A percentile compares a stretch with the other conserved stretches of the same genome.
These are phyloP conservation scores for Tetrax tetrax DNA, from an alignment of 2,113 vertebrate genomes.

Conservation along the genomic window DNA sequence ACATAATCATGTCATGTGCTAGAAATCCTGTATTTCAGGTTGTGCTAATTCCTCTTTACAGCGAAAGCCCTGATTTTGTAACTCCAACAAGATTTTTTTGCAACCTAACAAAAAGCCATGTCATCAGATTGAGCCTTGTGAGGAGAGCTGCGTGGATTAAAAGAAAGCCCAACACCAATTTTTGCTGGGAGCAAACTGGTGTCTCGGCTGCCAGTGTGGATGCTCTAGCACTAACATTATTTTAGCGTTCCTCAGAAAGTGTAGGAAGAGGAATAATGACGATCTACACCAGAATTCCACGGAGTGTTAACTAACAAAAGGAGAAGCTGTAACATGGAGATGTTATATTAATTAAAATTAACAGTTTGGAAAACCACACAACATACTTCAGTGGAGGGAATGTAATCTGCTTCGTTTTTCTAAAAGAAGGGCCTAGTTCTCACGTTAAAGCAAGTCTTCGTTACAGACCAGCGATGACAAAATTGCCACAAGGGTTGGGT, in stretches of 20 bases:
- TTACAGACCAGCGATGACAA: not conserved
- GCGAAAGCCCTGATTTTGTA: not conserved
- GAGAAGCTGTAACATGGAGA: not conserved
- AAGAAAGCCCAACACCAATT: not conserved
- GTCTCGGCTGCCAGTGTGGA: conserved; percentile 3
- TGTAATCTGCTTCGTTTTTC: not conserved
- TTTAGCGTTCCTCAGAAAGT: not conserved
- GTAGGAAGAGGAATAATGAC: not conserved
- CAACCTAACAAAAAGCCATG: not conserved
- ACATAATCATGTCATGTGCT: not conserved
- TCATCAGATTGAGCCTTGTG: not conserved
- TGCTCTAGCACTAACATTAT: not conserved
- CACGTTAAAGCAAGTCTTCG: not conserved
- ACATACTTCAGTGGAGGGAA: not conserved
- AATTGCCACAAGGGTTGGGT: not conserved
- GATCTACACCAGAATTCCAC: not conserved
- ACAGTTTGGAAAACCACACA: not conserved
- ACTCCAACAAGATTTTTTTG: not conserved
- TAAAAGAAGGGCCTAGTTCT: not conserved
- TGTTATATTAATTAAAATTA: not conserved
- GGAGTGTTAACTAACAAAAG: not conserved
- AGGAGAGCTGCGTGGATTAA: not conserved
- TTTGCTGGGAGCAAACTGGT: conserved; percentile 24
- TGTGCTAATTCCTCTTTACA: not conserved
- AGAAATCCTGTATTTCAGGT: not conserved